phyloP scores from a whole-genome alignment of 1,140 invertebrate species.

The Aphelenchoides fujianensis region DNA sequence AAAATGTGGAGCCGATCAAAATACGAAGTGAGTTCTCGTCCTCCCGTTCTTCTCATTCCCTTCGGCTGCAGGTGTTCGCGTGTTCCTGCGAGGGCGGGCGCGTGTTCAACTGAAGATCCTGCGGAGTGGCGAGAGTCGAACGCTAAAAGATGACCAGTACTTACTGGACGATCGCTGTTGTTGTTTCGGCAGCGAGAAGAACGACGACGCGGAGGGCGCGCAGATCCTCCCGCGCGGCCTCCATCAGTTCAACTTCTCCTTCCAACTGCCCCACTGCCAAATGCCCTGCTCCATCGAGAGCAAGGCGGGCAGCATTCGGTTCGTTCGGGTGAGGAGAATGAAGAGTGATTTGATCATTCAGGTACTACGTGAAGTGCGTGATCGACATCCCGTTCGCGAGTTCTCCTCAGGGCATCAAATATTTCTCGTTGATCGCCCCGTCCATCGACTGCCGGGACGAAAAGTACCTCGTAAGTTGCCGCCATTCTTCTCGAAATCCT shows the following conservation, averaged over 20 bases:
- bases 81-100: conserved; percentile 74
- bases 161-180: conserved; percentile 70
- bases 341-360: no score
- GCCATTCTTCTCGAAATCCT: conserved; percentile 17
- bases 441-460: conserved; percentile 83
- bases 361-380: conserved; percentile 73
- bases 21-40: conserved; percentile 49
- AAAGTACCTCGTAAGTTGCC: conserved; percentile 72
- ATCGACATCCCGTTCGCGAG: conserved; percentile 79
- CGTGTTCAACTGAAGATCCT: conserved; percentile 80
- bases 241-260: conserved; percentile 75
- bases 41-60: not conserved
- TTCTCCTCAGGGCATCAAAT: conserved; percentile 79
- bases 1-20: conserved; percentile 59
- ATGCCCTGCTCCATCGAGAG: conserved; percentile 79
- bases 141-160: conserved; percentile 77
- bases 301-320: conserved; percentile 74
- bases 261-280: conserved; percentile 75
- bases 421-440: conserved; percentile 79
- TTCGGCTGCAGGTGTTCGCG: conserved; percentile 70
- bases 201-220: conserved; percentile 39
- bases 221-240: conserved; percentile 70
- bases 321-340: no score
- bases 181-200: conserved; percentile 42
- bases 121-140: conserved; percentile 73